Conservation (phyloP, 2,888 invertebrate species). For the Germaria angustata region DNA sequence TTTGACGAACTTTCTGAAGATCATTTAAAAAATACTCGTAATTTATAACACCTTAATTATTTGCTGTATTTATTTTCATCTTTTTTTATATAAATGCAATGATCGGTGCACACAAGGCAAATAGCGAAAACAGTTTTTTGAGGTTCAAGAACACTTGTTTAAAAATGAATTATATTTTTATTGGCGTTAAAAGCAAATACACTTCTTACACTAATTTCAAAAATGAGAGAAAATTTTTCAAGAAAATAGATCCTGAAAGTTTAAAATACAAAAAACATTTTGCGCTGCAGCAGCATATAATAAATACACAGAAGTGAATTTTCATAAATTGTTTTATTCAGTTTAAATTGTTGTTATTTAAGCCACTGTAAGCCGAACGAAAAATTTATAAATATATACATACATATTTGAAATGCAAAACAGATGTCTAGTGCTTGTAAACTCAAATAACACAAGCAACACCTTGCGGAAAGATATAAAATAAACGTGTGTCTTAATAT, state of each 20-base stretch:
- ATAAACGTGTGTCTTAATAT: neutral
- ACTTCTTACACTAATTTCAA: neutral
- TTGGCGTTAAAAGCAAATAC: constrained; percentile 8
- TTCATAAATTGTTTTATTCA: neutral
- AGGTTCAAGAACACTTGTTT: constrained; percentile 24
- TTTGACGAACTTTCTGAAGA: constrained; percentile 22
- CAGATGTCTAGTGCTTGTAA: neutral
- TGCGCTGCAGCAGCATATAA: neutral
- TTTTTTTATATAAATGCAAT: neutral
- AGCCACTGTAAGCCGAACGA: neutral
- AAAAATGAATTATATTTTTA: neutral
- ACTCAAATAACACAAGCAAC: neutral
- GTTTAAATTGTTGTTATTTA: too few species aligned
- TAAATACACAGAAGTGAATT: neutral
- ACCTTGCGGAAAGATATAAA: neutral
- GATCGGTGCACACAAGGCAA: neutral
- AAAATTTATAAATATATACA: neutral
- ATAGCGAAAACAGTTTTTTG: neutral
- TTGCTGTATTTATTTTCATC: neutral
- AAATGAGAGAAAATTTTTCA: neutral
- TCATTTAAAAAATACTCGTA: neutral
- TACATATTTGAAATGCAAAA: constrained; percentile 23
- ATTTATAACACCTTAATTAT: constrained; percentile 3
- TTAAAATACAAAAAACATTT: neutral
- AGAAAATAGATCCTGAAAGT: neutral